Evolutionary conservation across 2,888 invertebrate genomes (phyloP), one percentile per base, ranked within the genome.

Genomic region (Villa cingulata): DNA sequence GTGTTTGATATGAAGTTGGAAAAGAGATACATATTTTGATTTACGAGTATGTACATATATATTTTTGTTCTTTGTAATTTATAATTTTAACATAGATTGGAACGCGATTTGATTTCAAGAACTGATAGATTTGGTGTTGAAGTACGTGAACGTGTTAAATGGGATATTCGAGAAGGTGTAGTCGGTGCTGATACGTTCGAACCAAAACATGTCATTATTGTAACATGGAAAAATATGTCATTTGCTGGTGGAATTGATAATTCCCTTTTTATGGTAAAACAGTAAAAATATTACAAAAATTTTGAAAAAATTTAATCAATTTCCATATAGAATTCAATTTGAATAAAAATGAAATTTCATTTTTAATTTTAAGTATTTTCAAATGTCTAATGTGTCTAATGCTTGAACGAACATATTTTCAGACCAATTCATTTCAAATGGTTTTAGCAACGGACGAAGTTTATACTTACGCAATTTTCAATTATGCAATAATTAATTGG

Each of bases 341-440:
- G n/a, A n/a, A n/a, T n/a, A n/a, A n/a, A n/a, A n/a, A n/a, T n/a
- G n/a, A n/a, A n/a, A n/a, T n/a, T n/a, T n/a, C 27, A 9, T 27
- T 27, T 27, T 27, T 27, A 9, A 27, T 27, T 27, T 27, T 27
- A 6, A 6, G 4, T 27, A 27, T 27, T 27, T 27, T 27, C 27
- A 27, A 27, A n/a, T n/a, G n/a, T n/a, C n/a, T n/a, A n/a, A n/a
- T 23, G 23, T 23, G 7, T 23, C 7, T 7, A 23, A 23, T 23
- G 7, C 7, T 23, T 23, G 23, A 6, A 4, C 12, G 17, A 20
- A n/a, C 18, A 9, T 46, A 44, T 49, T 9, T 49, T 34, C 15
- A 88, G 84, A 90, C 91, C 2, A 96, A 96, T 65, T 91, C 94
- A 0, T 97, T 94, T 73, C 97, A 98, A 81, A 74, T 90, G 75